phyloP scores from a whole-genome alignment of 2,797 vertebrate genomes.

The Tapirus indicus region DNA sequence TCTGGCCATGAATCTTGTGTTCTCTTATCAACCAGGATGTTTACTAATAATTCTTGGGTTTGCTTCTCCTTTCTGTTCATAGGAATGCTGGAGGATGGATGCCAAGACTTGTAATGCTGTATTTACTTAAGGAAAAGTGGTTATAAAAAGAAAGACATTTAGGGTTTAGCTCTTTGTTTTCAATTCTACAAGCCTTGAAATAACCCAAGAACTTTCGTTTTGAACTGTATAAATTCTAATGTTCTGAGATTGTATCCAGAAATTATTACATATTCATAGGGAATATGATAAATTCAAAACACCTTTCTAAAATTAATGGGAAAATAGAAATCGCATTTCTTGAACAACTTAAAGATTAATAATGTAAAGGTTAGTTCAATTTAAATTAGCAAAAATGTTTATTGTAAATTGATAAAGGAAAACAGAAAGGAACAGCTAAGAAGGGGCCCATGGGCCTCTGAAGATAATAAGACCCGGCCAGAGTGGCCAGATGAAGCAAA shows the following conservation, averaged over 20 bases:
- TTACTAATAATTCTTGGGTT: background rate
- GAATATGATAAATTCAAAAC: constrained; percentile 1
- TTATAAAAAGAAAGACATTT: constrained; percentile 3
- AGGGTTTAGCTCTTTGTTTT: constrained; percentile 47
- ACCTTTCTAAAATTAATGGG: constrained; percentile 9
- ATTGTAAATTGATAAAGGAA: background rate
- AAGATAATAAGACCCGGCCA: background rate
- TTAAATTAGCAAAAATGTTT: constrained; percentile 29
- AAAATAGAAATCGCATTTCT: constrained; percentile 15
- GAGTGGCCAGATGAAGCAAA: background rate
- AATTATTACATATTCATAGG: background rate
- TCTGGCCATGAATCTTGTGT: background rate
- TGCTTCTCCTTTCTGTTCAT: background rate
- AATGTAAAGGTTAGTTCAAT: background rate
- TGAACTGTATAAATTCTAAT: constrained; percentile 40
- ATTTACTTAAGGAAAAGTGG: background rate
- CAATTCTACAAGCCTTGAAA: background rate
- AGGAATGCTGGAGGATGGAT: background rate
- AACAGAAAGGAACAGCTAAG: background rate
- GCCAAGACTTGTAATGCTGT: background rate
- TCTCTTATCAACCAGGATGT: background rate
- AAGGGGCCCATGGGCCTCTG: background rate
- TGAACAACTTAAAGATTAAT: background rate
- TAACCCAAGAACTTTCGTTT: background rate
- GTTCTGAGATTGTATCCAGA: background rate